phyloP scores from a whole-genome alignment of 2,797 vertebrate genomes.

The Coluber constrictor region DNA sequence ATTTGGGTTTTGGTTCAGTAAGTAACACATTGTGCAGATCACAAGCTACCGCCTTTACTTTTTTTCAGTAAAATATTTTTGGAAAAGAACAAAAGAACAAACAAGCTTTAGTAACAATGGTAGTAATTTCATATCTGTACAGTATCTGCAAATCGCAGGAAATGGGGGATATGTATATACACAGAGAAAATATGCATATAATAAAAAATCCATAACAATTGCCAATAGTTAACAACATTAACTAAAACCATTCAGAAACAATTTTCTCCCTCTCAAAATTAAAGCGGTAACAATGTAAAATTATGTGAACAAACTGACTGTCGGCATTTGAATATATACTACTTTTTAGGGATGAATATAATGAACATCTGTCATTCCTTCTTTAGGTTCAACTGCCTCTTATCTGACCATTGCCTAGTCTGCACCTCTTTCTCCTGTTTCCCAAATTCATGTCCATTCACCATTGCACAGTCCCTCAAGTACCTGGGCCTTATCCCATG shows the following conservation, averaged over 20 bases:
- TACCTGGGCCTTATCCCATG: not conserved
- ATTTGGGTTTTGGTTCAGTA: not conserved
- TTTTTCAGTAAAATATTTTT: not conserved
- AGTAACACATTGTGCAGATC: not conserved
- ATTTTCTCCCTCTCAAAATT: constrained; percentile 15
- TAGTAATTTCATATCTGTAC: constrained; percentile 5
- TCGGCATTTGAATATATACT: constrained; percentile 61
- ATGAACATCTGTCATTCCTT: not conserved
- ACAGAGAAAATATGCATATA: constrained; percentile 20
- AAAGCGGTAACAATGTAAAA: constrained; percentile 43
- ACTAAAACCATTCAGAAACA: constrained; percentile 23
- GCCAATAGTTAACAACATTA: constrained; percentile 11
- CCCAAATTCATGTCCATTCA: not conserved
- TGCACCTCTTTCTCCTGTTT: not conserved
- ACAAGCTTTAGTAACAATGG: constrained; percentile 15
- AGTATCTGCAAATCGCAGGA: constrained; percentile 42
- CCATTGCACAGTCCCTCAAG: not conserved
- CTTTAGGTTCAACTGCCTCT: not conserved
- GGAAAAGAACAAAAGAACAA: constrained; percentile 22
- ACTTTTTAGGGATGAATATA: constrained; percentile 63
- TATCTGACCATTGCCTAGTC: not conserved
- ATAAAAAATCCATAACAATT: not conserved
- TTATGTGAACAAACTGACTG: constrained; percentile 75
- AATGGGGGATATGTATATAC: constrained; percentile 15
- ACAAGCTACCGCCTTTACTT: rapidly evolving